Evolutionary conservation across 2,797 vertebrate species (phyloP).

Genomic region (Malacoctenus gilli): DNA sequence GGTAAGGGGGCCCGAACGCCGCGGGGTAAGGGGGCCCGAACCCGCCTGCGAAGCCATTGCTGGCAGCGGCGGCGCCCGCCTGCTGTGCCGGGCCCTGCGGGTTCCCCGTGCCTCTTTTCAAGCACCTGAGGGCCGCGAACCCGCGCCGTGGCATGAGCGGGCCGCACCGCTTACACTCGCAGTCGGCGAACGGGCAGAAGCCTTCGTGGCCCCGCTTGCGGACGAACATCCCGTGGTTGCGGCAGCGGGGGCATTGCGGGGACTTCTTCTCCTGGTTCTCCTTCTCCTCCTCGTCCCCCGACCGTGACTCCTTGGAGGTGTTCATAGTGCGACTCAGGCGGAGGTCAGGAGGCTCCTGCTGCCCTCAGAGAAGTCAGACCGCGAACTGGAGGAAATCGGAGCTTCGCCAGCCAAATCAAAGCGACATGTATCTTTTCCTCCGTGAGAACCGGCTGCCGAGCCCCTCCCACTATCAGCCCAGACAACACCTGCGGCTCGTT

Average conservation of each 20-base stretch:
- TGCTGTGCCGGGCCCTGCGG: too few relatives aligned
- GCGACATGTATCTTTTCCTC: too few relatives aligned
- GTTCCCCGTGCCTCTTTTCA: not conserved
- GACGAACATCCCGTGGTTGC: conserved; percentile 70
- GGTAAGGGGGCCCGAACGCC: too few relatives aligned
- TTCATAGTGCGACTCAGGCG: conserved; percentile 37
- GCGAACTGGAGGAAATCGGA: too few relatives aligned
- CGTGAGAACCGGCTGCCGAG: too few relatives aligned
- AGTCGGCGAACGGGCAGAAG: conserved; percentile 5
- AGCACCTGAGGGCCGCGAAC: conserved; percentile 48
- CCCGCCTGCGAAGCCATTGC: too few relatives aligned
- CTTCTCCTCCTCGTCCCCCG: fast-evolving
- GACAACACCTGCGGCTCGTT: too few relatives aligned
- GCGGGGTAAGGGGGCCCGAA: too few relatives aligned
- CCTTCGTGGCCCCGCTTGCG: conserved; percentile 67
- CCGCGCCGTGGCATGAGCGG: conserved; percentile 10
- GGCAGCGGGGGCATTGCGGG: conserved; percentile 72
- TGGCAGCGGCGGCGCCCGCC: too few relatives aligned
- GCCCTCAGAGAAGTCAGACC: too few relatives aligned
- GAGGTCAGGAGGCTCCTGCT: not conserved
- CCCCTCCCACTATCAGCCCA: too few relatives aligned
- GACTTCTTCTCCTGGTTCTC: not conserved
- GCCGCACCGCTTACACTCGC: conserved; percentile 45
- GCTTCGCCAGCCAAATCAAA: too few relatives aligned
- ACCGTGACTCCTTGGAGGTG: conserved; percentile 5